A percentile compares a stretch with the other conserved stretches of the same genome.
Evolutionary conservation across 2,797 vertebrate species (phyloP).

Genomic region (Acridotheres tristis): DNA sequence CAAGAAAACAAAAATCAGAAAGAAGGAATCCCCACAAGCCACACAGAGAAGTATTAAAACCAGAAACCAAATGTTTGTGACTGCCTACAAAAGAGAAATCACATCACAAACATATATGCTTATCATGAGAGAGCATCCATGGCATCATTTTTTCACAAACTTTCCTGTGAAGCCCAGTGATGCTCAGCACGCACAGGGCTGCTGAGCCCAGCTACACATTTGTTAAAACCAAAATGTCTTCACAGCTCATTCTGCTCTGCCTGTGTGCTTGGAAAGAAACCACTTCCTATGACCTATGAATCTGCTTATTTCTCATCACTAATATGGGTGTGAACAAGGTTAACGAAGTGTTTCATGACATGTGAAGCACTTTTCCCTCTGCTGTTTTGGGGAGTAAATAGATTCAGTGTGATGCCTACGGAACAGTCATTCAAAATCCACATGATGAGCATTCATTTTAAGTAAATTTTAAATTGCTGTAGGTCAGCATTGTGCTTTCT

Average conservation of each 20-base stretch:
- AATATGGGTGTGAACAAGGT: not conserved
- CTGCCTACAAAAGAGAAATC: not conserved
- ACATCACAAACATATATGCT: rapidly evolving
- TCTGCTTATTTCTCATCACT: not conserved
- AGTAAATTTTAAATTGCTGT: not conserved
- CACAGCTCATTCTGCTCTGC: not conserved
- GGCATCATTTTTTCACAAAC: not conserved
- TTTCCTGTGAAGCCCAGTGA: not conserved
- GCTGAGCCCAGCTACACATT: not conserved
- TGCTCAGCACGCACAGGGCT: not conserved
- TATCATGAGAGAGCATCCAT: not conserved
- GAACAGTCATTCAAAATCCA: not conserved
- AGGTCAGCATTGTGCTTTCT: not conserved
- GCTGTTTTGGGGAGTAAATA: not conserved
- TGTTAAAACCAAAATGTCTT: not conserved
- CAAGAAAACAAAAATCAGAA: not conserved
- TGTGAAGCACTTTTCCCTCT: not conserved
- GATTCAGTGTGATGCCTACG: not conserved
- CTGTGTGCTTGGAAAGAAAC: not conserved
- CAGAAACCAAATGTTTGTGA: not conserved
- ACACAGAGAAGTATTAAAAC: not conserved
- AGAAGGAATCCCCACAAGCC: not conserved
- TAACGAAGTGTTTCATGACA: not conserved
- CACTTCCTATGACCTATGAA: not conserved
- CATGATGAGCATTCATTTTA: not conserved